phyloP scores from a whole-genome alignment of 2,113 vertebrate species.

The Eudorcas thomsonii region DNA sequence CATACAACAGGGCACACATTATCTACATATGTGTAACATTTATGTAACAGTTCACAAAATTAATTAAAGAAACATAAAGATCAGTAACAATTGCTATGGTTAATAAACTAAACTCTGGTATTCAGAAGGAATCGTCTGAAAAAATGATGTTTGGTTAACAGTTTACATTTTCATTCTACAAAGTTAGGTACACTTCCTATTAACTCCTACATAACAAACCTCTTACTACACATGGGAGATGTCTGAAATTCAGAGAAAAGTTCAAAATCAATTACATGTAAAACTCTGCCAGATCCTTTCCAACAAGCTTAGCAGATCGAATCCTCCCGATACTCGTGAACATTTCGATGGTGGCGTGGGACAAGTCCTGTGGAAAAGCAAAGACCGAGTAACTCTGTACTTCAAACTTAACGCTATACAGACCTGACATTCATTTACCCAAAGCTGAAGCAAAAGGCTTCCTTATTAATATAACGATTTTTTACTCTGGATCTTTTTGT shows the following conservation, averaged over 20 bases:
- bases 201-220: neutral
- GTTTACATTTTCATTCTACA: neutral
- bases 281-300: slow-evolving; percentile 97
- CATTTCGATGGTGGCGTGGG: slow-evolving; percentile 96
- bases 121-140: neutral
- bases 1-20: neutral
- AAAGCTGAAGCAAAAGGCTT: neutral
- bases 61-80: neutral
- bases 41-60: neutral
- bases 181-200: neutral
- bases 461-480: neutral
- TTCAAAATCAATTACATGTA: slow-evolving; percentile 89
- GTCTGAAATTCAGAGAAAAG: neutral
- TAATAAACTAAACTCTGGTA: neutral
- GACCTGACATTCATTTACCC: neutral
- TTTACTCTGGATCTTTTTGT: neutral
- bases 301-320: slow-evolving; percentile 93
- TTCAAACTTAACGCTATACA: neutral
- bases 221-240: neutral
- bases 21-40: neutral
- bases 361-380: slow-evolving; percentile 88
- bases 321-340: slow-evolving; percentile 90
- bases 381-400: neutral
- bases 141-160: neutral
- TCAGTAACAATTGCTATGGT: neutral